Conservation (phyloP, 2,888 invertebrate species). For the Amphiduros pacificus region DNA sequence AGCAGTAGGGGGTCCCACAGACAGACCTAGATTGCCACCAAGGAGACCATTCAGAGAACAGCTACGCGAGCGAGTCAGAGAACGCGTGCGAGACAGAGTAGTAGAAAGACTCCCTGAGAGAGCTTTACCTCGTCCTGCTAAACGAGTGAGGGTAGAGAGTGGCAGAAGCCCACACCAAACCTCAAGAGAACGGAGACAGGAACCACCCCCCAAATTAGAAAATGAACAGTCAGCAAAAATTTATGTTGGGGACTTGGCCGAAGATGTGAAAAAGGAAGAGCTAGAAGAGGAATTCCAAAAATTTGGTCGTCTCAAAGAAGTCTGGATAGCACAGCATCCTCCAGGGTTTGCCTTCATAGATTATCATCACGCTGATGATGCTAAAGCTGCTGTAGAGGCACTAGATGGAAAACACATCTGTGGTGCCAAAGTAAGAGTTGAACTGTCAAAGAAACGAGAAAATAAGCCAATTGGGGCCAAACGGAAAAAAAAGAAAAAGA, state of each 20-base stretch:
- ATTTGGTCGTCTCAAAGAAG: conserved; percentile 8
- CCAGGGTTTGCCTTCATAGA: conserved; percentile 22
- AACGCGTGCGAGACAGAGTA: no score
- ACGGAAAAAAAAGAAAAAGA: neutral
- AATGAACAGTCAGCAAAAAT: no score
- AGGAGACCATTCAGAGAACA: no score
- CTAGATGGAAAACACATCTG: conserved; percentile 5
- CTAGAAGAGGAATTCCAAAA: conserved; percentile 10
- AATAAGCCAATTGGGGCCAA: neutral
- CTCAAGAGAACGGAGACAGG: no score
- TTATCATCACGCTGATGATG: neutral
- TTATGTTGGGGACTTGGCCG: conserved; percentile 13
- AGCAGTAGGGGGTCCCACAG: no score
- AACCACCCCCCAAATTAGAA: no score
- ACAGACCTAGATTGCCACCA: no score
- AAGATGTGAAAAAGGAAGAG: conserved; percentile 5
- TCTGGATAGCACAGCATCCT: conserved; percentile 20
- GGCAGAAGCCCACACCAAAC: no score
- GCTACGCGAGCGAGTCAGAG: no score
- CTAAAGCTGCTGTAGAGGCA: neutral
- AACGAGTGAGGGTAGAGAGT: no score
- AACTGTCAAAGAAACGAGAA: conserved; percentile 3
- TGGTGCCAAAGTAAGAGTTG: conserved; percentile 5
- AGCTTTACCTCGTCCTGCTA: no score
- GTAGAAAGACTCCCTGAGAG: no score